phyloP scores from a whole-genome alignment of 2,797 vertebrate genomes.

The Diplodus puntazzo region DNA sequence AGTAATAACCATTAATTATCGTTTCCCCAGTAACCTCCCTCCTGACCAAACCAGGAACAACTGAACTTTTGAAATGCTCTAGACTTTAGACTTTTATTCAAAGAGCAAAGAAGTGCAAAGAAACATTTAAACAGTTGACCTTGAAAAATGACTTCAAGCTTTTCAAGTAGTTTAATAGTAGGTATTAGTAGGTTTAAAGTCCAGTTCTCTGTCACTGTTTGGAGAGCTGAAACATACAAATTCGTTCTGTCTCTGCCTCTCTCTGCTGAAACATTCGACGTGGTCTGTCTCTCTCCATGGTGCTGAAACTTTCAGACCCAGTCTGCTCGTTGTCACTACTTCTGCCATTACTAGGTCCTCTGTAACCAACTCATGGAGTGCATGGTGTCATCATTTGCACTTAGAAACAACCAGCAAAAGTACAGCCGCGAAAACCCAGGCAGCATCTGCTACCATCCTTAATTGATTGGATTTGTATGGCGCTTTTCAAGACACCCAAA shows the following conservation, averaged over 20 bases:
- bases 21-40: no score
- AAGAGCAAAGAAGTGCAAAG: no score
- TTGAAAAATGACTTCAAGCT: neutral
- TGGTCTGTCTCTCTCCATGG: slow-evolving; percentile 34
- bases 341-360: neutral
- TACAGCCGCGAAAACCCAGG: neutral
- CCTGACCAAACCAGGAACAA: no score
- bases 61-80: no score
- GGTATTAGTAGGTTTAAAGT: no score
- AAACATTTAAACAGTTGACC: neutral
- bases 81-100: no score
- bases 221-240: slow-evolving; percentile 26
- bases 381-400: neutral
- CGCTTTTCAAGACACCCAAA: no score
- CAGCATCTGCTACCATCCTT: neutral
- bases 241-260: neutral
- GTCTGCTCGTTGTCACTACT: neutral
- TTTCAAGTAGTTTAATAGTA: neutral
- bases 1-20: no score
- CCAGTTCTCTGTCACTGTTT: neutral
- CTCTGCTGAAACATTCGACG: neutral
- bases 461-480: no score
- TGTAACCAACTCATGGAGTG: neutral
- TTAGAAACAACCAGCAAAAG: neutral
- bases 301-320: slow-evolving; percentile 41